Evolutionary conservation across 2,113 vertebrate species (phyloP).

Genomic region (Pluvialis apricaria): DNA sequence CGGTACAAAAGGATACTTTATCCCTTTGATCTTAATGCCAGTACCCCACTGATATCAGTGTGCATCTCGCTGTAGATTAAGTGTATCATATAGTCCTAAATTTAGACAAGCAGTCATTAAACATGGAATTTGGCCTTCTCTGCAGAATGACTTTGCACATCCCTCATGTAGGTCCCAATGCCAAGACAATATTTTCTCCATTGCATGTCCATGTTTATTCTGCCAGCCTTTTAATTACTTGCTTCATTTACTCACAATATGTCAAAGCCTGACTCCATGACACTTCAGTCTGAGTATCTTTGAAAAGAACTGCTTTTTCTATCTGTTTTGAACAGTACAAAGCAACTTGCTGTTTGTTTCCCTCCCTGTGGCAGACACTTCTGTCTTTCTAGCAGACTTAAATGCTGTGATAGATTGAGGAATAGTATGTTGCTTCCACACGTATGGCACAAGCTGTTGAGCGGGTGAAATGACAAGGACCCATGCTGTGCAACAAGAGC

Average conservation of each 20-base stretch:
- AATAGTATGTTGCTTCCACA: neutral
- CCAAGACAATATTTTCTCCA: neutral
- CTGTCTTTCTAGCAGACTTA: neutral
- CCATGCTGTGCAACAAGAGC: neutral
- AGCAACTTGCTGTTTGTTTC: neutral
- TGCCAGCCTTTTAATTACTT: neutral
- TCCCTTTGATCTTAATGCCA: neutral
- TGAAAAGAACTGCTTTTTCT: neutral
- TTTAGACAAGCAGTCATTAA: neutral
- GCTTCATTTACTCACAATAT: neutral
- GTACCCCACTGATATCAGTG: neutral
- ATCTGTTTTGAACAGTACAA: neutral
- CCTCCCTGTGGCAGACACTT: neutral
- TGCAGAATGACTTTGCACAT: neutral
- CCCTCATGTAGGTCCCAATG: neutral
- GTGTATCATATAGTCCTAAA: neutral
- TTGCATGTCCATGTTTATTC: neutral
- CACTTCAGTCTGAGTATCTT: neutral
- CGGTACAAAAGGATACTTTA: neutral
- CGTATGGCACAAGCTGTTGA: neutral
- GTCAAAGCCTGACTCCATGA: neutral
- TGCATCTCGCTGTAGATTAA: neutral
- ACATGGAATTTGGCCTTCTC: neutral
- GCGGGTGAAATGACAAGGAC: neutral
- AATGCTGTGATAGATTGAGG: neutral